Base-by-base conservation (phyloP, 2,797 vertebrate genomes). In the Erpetoichthys calabaricus region DNA sequence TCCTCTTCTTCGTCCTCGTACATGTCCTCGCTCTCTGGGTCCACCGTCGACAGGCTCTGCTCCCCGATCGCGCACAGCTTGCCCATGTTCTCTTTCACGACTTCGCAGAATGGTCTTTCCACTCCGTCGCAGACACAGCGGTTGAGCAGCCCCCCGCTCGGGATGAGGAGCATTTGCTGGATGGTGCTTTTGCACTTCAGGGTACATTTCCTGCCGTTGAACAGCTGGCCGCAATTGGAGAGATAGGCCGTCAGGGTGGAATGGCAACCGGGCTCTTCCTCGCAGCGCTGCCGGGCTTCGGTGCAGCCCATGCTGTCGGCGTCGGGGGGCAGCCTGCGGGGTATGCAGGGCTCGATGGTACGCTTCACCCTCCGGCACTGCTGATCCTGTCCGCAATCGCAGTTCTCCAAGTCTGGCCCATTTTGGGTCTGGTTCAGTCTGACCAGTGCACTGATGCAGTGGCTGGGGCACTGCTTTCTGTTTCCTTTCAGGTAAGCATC, bases 51-150 rank as follows among this genome's bases (percentile, higher is more conserved):
- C 0, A 70, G 65, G 4, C 60, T 60, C 57, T 70, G 72, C 56
- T 81, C 80, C n/a, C 77, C 80, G 0, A 83, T 70, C 43, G 71
- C 62, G 61, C 87, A 89, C 1, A 88, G 82, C 44, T 73, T 77
- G 55, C 72, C 77, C 84, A 89, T 88, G 75, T 86, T 88, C 60
- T 82, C 82, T 65, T 89, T 88, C 54, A 88, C 84, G 69, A 85
- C 81, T 58, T 88, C 84, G 47, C 86, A 89, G 71, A 89, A 87
- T 3, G 84, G 84, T 58, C 86, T 73, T 75, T 88, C 86, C 50
- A 83, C 75, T 0, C 87, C 85, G 54, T 88, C 87, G 49, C 86
- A 89, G 1, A 86, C 76, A 44, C 85, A 87, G 56, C 72, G 76
- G 73, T 86, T 82, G 3, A 89, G 80, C 64, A 81, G 65, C 60